Evolutionary conservation across 2,113 vertebrate species (phyloP).

Genomic region (Brachyistius frenatus): DNA sequence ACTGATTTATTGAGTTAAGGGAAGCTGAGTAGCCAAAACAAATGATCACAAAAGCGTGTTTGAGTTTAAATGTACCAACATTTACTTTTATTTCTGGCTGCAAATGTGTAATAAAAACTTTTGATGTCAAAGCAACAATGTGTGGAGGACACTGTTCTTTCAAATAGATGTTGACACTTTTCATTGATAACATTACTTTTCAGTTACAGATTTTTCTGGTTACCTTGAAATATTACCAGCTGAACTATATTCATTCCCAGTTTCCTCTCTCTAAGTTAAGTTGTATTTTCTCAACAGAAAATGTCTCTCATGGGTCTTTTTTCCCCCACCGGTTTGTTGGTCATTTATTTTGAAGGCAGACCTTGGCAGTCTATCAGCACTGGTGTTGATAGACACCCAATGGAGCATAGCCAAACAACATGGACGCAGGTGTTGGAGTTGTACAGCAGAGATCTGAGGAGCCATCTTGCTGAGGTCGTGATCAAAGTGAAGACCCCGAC

Average conservation of each 20-base stretch:
- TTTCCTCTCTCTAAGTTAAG: not conserved
- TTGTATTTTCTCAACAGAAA: slow-evolving; percentile 21
- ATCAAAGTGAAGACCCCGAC: slow-evolving; percentile 74
- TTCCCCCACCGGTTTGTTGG: slow-evolving; percentile 56
- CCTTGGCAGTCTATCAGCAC: slow-evolving; percentile 63
- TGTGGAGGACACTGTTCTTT: not conserved
- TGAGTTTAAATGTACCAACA: no score
- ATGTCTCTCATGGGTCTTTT: not conserved
- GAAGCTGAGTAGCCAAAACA: no score
- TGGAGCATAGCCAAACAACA: slow-evolving; percentile 78
- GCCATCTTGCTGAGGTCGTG: slow-evolving; percentile 54
- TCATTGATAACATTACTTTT: not conserved
- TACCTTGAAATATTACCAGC: no score
- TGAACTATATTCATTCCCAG: not conserved
- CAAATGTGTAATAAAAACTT: no score
- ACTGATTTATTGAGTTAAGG: no score
- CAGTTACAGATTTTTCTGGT: no score
- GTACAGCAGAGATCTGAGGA: slow-evolving; percentile 55
- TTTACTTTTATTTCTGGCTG: no score
- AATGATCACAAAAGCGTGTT: no score
- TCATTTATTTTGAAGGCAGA: slow-evolving; percentile 70
- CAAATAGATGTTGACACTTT: not conserved
- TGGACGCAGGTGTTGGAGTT: slow-evolving; percentile 77
- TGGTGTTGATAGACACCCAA: slow-evolving; percentile 64
- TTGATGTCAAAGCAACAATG: not conserved